Percentiles rank a stretch among this genome's conserved stretches.
Conservation (phyloP, 2,888 invertebrate species). For the Patella caerulea region DNA sequence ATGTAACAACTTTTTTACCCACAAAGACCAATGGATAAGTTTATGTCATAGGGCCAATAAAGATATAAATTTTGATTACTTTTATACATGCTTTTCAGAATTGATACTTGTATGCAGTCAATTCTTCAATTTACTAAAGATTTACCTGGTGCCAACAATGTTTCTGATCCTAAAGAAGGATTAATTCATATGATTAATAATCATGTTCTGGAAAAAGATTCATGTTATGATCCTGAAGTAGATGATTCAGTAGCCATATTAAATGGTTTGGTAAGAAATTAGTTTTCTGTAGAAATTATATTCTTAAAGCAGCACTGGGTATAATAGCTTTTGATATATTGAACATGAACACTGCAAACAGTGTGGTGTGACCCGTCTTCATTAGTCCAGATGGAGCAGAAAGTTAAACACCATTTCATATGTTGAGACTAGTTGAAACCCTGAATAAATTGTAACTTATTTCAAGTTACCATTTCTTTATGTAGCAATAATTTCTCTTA, state of each 20-base stretch:
- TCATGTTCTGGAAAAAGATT: conserved; percentile 63
- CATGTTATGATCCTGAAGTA: conserved; percentile 67
- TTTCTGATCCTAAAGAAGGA: conserved; percentile 61
- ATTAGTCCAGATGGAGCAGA: too few relatives aligned
- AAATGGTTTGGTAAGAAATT: conserved; percentile 56
- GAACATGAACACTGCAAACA: too few relatives aligned
- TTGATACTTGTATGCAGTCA: conserved; percentile 59
- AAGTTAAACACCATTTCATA: too few relatives aligned
- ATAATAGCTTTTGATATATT: too few relatives aligned
- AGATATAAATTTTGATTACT: not conserved
- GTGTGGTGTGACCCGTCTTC: too few relatives aligned
- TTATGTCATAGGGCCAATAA: not conserved
- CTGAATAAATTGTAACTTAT: not conserved
- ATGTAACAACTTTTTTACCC: not conserved
- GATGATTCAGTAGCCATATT: conserved; percentile 63
- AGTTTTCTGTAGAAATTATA: too few relatives aligned
- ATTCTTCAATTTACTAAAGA: conserved; percentile 55
- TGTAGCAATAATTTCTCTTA: not conserved
- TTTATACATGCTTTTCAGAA: conserved; percentile 39
- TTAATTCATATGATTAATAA: conserved; percentile 58
- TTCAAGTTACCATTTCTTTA: not conserved
- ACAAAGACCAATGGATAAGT: not conserved
- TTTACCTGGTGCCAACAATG: conserved; percentile 53
- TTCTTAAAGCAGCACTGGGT: too few relatives aligned
- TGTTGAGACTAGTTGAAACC: not conserved